phyloP scores from a whole-genome alignment of 2,797 vertebrate genomes.

The Triplophysa yarkandensis region DNA sequence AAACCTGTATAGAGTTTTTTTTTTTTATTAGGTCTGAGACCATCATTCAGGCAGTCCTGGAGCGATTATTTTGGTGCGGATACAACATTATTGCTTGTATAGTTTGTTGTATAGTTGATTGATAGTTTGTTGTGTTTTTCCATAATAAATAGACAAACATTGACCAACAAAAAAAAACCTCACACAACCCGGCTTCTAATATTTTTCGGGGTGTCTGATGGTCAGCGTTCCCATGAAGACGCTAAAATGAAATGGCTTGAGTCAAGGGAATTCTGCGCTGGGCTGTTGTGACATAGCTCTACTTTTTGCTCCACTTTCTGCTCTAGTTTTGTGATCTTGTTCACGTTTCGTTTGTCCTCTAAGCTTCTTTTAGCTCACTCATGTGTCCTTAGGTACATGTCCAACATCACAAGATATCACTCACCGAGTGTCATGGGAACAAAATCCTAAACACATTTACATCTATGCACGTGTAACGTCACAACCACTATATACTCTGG shows the following conservation, averaged over 20 bases:
- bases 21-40: no score
- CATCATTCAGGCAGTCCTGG: no score
- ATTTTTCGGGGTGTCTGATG: background rate
- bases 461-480: background rate
- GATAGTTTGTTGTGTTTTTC: background rate
- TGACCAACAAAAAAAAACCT: background rate
- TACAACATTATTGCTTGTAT: no score
- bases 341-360: slow-evolving; percentile 50
- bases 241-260: slow-evolving; percentile 17
- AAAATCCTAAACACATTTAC: background rate
- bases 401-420: slow-evolving; percentile 13
- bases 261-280: slow-evolving; percentile 54
- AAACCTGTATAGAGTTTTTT: no score
- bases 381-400: slow-evolving; percentile 47
- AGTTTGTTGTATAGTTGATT: background rate
- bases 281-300: slow-evolving; percentile 66
- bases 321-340: slow-evolving; percentile 70
- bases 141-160: background rate
- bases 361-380: slow-evolving; percentile 51
- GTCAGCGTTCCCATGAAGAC: slow-evolving; percentile 20
- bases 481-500: no score
- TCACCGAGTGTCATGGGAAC: background rate
- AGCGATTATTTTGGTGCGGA: no score
- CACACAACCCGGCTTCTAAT: background rate
- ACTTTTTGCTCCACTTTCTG: slow-evolving; percentile 77